Evolutionary conservation across 2,797 vertebrate species (phyloP).

Genomic region (Pyrocephalus nanus): DNA sequence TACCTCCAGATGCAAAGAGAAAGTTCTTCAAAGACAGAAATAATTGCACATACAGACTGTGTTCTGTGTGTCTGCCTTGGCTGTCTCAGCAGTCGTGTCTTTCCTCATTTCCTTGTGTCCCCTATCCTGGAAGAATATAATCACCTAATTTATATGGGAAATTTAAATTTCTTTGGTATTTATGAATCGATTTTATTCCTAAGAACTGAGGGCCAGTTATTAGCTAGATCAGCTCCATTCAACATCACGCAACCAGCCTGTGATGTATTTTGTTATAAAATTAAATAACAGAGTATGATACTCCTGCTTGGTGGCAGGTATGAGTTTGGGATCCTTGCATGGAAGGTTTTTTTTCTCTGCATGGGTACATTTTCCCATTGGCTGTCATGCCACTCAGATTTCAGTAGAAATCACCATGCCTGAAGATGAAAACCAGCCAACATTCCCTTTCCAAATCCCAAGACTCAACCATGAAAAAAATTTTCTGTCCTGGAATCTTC

Average conservation of each 20-base stretch:
- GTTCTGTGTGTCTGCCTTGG: neutral
- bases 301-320: rapidly evolving
- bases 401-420: neutral
- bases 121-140: neutral
- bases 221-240: neutral
- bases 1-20: neutral
- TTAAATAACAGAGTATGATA: neutral
- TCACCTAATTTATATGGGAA: neutral
- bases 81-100: neutral
- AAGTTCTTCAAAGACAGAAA: neutral
- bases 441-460: neutral
- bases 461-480: neutral
- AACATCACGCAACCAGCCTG: no score
- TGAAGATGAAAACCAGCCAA: neutral
- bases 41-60: neutral
- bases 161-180: neutral
- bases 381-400: neutral
- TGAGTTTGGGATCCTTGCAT: neutral
- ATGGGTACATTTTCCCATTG: neutral
- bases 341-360: neutral
- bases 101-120: neutral
- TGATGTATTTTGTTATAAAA: neutral
- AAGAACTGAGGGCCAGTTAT: neutral
- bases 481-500: neutral
- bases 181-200: neutral